phyloP scores from a whole-genome alignment of 2,888 invertebrate genomes.

The Saturnia japonica region DNA sequence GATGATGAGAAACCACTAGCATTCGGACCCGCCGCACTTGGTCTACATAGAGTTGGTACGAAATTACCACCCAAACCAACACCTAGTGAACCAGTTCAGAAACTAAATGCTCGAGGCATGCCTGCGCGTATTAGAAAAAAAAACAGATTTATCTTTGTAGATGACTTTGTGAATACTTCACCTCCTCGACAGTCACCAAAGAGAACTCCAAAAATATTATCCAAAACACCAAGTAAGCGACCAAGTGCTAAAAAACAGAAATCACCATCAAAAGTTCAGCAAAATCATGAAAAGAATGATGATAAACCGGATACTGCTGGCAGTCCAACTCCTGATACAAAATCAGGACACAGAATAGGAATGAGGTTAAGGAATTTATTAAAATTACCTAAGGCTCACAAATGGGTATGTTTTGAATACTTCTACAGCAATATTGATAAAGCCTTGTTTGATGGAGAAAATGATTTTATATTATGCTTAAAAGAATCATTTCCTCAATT shows the following conservation, averaged over 20 bases:
- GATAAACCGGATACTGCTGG: constrained; percentile 66
- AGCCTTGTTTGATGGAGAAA: constrained; percentile 96
- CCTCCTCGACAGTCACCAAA: constrained; percentile 88
- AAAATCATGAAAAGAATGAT: constrained; percentile 66
- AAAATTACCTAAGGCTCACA: constrained; percentile 98
- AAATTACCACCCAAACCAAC: constrained; percentile 86
- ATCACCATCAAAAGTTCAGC: constrained; percentile 80
- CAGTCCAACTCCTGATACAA: constrained; percentile 87
- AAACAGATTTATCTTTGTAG: constrained; percentile 94
- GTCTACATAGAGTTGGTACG: constrained; percentile 90
- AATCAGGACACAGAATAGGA: constrained; percentile 94
- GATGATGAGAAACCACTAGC: constrained; percentile 87
- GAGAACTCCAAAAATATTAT: constrained; percentile 83
- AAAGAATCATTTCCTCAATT: constrained; percentile 97
- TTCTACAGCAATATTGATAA: constrained; percentile 99
- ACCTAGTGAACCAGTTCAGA: constrained; percentile 89
- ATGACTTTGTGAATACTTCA: constrained; percentile 90
- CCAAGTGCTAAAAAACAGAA: constrained; percentile 74
- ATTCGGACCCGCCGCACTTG: constrained; percentile 90
- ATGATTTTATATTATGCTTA: constrained; percentile 97
- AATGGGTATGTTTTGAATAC: constrained; percentile 99
- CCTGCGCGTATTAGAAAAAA: constrained; percentile 95
- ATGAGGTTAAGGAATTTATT: constrained; percentile 94
- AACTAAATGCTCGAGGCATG: constrained; percentile 93
- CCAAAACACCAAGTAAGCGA: constrained; percentile 69